Evolutionary conservation across 1,140 invertebrate species (phyloP), one percentile per base, ranked within the genome.

Genomic region (Pissodes strobi): DNA sequence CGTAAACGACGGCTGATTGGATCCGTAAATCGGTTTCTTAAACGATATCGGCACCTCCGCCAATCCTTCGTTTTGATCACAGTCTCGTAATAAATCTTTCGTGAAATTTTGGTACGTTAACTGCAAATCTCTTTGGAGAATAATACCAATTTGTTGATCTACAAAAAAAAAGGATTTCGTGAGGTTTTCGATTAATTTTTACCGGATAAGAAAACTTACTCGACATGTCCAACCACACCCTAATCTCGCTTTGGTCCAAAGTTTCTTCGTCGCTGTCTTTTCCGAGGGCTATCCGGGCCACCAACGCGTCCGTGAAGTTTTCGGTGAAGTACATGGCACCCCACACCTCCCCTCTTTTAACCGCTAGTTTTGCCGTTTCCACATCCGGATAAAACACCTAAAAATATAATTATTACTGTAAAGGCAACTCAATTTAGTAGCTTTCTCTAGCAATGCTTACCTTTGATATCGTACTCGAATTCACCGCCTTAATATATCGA

Each of bases 81-180:
- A 94, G 9, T 83, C 75, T 5, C 73, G 72, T 0, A 90, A 78
- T 15, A 93, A 67, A 8, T 86, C 80, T 71, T 85, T 85, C 3
- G 88, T 83, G 66, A 93, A 93, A 15, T 84, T 81, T 74, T 88
- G 83, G 73, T 90, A 94, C 0, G 91, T 83, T 41, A 86, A 79
- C 53, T 90, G 84, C 0, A 95, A 77, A 74, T 90, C 88, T 64
- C 88, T 80, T 70, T 88, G 87, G 18, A 96, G 79, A 64, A 93
- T 86, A 66, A 90, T 86, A 0, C 92, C 90, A 67, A 97, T 94
- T 82, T 95, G 92, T 77, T 95, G 92, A 82, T 95, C 94, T 97
- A 76, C 22, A 82, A 82, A 45, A 17, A 0, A 17, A 49, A n/a
- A n/a, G n/a, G n/a, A n/a, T n/a, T n/a, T n/a, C n/a, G n/a, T n/a